Conservation (phyloP, 1,140 invertebrate genomes). For the Riptortus pedestris region DNA sequence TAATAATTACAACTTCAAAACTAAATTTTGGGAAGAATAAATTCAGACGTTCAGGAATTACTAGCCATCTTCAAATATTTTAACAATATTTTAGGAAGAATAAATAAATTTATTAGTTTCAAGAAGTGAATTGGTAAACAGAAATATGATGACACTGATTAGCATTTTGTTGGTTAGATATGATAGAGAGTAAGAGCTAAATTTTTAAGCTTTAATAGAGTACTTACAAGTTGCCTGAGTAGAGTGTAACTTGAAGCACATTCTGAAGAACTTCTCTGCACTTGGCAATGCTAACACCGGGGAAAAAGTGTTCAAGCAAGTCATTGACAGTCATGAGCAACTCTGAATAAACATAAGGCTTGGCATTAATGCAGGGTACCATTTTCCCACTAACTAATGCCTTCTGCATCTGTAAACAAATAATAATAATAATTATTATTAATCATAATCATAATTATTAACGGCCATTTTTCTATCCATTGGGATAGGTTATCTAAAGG, state of each 20-base stretch:
- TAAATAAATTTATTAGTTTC: no score
- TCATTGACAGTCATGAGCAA: constrained; percentile 72
- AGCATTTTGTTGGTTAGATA: not conserved
- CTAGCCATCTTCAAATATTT: no score
- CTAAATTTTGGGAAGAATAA: no score
- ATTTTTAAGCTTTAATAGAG: constrained; percentile 6
- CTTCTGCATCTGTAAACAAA: constrained; percentile 53
- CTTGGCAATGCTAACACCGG: constrained; percentile 54
- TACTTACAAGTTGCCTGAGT: constrained; percentile 68
- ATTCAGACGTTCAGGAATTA: no score
- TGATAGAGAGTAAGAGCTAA: not conserved
- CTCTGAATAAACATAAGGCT: constrained; percentile 67
- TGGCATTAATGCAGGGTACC: constrained; percentile 75
- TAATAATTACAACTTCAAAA: no score
- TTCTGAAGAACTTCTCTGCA: constrained; percentile 65
- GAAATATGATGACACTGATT: no score
- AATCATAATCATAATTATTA: not conserved
- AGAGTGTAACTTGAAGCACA: constrained; percentile 64
- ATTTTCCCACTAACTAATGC: constrained; percentile 60
- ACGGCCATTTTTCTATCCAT: not conserved
- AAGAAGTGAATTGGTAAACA: no score
- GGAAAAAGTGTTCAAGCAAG: constrained; percentile 68
- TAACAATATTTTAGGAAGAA: no score
- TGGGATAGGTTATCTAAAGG: not conserved
- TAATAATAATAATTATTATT: not conserved